Evolutionary conservation across 1,140 invertebrate genomes (phyloP).

Genomic region (Atta texana): DNA sequence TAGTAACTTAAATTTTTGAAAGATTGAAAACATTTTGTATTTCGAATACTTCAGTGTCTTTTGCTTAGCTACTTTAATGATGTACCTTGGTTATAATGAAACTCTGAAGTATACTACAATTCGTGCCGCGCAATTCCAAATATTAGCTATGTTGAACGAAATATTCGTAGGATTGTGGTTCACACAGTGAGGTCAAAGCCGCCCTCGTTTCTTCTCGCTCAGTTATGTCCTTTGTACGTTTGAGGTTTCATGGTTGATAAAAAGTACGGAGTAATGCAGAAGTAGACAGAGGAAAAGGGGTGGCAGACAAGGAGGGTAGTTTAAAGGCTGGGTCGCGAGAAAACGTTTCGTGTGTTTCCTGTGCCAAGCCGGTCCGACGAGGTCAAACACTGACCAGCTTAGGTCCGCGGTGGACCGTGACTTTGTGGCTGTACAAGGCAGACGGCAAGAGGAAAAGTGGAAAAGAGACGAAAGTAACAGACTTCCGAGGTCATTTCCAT

Average conservation of each 20-base stretch:
- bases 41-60: no score
- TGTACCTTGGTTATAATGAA: background rate
- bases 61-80: no score
- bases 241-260: constrained; percentile 80
- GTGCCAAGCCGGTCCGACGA: constrained; percentile 31
- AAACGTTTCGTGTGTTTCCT: constrained; percentile 70
- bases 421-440: constrained; percentile 15
- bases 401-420: constrained; percentile 59
- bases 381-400: constrained; percentile 66
- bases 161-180: constrained; percentile 72
- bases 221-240: constrained; percentile 79
- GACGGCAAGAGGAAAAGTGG: constrained; percentile 26
- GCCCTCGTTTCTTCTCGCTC: constrained; percentile 67
- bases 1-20: no score
- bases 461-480: background rate
- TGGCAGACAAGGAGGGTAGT: constrained; percentile 11
- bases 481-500: constrained; percentile 45
- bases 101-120: constrained; percentile 6
- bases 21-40: no score
- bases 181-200: constrained; percentile 72
- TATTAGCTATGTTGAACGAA: constrained; percentile 56
- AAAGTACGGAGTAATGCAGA: constrained; percentile 75
- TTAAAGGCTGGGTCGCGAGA: constrained; percentile 66
- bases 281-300: background rate
- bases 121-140: constrained; percentile 46